Percentiles rank a stretch among this genome's conserved stretches.
phyloP scores from a whole-genome alignment of 2,113 vertebrate genomes.

The Bettongia penicillata region DNA sequence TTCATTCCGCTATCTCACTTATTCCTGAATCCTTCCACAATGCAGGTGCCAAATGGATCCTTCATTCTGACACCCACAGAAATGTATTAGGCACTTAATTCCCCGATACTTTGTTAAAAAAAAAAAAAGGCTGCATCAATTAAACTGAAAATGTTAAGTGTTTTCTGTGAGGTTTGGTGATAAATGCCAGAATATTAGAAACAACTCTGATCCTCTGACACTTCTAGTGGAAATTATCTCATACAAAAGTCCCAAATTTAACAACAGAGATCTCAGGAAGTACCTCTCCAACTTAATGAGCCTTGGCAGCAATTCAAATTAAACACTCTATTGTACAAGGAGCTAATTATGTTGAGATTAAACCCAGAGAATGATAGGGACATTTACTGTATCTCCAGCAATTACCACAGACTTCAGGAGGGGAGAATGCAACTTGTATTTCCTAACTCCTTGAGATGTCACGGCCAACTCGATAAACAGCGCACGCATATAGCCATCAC shows the following conservation, averaged over 20 bases:
- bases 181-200: constrained; percentile 70
- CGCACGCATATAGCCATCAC: constrained; percentile 34
- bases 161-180: constrained; percentile 70
- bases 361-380: constrained; percentile 83
- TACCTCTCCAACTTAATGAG: constrained; percentile 84
- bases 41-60: not conserved
- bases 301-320: constrained; percentile 86
- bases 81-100: not conserved
- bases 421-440: constrained; percentile 78
- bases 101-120: constrained; percentile 26
- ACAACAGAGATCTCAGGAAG: constrained; percentile 84
- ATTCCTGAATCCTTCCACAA: not conserved
- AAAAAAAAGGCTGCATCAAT: constrained; percentile 49
- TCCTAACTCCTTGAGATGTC: constrained; percentile 79
- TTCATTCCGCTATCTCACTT: not conserved
- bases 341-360: constrained; percentile 87
- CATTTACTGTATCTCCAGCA: constrained; percentile 82
- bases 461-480: constrained; percentile 72
- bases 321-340: constrained; percentile 86
- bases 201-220: constrained; percentile 67
- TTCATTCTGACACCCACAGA: constrained; percentile 5
- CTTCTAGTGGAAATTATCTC: constrained; percentile 68
- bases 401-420: constrained; percentile 78
- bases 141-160: constrained; percentile 71
- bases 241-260: constrained; percentile 75